Conservation (phyloP, 2,797 vertebrate species). For the Myiotriccus ornatus region DNA sequence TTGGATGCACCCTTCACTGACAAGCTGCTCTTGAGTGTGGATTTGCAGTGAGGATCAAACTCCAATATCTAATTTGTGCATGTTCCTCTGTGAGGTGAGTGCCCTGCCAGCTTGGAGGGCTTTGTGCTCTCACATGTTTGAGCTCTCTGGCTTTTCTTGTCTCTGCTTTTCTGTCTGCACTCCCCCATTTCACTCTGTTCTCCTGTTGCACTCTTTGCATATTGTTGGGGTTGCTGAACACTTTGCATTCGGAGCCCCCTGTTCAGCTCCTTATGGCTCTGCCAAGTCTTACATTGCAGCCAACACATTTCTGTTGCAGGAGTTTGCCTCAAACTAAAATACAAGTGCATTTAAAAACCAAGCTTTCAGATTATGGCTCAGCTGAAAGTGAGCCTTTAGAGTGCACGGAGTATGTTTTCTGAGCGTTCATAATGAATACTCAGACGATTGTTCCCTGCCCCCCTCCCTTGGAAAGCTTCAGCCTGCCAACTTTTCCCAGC, state of each 20-base stretch:
- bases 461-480: background rate
- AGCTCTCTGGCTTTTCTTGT: background rate
- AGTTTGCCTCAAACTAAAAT: background rate
- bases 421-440: background rate
- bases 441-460: background rate
- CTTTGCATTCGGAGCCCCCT: background rate
- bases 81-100: background rate
- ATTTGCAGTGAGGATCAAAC: background rate
- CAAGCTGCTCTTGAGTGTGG: background rate
- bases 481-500: background rate
- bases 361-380: background rate
- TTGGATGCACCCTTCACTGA: background rate
- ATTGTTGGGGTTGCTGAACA: background rate
- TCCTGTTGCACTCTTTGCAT: background rate
- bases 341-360: background rate
- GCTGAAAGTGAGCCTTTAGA: background rate
- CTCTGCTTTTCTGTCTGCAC: background rate
- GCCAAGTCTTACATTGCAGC: background rate
- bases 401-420: background rate
- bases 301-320: background rate
- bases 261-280: background rate
- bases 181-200: background rate
- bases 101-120: background rate
- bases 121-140: background rate
- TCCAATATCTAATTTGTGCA: rapidly evolving